Conservation (phyloP, 2,888 invertebrate genomes). For the Myathropa florea region DNA sequence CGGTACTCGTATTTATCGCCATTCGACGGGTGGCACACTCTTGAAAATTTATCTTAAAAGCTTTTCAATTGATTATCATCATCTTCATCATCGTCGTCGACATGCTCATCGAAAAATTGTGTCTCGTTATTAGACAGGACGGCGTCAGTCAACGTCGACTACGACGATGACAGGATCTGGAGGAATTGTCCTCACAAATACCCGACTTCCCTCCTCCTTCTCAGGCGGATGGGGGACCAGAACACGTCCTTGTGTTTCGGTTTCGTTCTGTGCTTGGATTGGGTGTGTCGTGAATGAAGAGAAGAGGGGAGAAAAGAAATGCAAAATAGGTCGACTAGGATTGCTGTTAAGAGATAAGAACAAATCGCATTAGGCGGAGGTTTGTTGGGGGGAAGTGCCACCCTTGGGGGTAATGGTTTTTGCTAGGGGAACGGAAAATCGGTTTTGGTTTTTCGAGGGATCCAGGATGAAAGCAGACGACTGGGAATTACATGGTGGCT, state of each 20-base stretch:
- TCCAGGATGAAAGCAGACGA: not conserved
- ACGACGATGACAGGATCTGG: not conserved
- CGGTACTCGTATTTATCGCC: not conserved
- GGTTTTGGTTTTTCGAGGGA: not conserved
- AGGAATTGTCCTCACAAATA: conserved; percentile 16
- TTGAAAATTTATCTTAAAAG: conserved; percentile 51
- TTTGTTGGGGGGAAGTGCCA: conserved; percentile 33
- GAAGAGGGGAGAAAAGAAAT: conserved; percentile 17
- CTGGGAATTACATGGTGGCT: not conserved
- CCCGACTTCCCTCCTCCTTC: not conserved
- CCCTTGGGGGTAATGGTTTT: conserved; percentile 37
- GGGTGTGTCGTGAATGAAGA: conserved; percentile 28
- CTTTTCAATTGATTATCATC: conserved; percentile 64
- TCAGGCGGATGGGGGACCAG: not conserved
- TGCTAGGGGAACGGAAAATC: not conserved
- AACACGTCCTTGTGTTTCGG: too few relatives aligned
- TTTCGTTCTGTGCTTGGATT: conserved; percentile 12
- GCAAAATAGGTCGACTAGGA: conserved; percentile 25
- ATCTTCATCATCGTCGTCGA: conserved; percentile 38
- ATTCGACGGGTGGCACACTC: not conserved
- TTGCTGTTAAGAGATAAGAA: conserved; percentile 44
- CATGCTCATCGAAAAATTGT: conserved; percentile 47
- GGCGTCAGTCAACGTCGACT: not conserved
- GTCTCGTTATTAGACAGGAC: conserved; percentile 17
- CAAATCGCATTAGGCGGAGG: conserved; percentile 55